Evolutionary conservation across 2,797 vertebrate species (phyloP).

Genomic region (Ciconia nigra): DNA sequence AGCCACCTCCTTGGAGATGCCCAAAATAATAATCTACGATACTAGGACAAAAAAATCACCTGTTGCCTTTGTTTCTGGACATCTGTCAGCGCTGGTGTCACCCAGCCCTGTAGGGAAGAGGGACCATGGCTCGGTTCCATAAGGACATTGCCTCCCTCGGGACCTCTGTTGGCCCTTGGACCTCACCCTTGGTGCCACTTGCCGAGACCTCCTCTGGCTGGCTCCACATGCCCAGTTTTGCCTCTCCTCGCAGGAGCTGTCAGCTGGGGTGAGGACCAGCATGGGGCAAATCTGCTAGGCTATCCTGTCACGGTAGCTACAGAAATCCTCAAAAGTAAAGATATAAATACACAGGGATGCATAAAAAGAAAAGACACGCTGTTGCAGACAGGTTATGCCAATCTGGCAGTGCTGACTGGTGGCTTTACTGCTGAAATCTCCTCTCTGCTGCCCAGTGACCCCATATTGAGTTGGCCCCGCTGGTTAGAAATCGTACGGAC

Average conservation of each 20-base stretch:
- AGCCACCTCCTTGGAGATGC: background rate
- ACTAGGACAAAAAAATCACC: background rate
- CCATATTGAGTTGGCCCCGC: accelerated
- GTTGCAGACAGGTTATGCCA: background rate
- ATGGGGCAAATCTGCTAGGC: background rate
- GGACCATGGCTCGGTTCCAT: background rate
- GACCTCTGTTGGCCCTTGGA: background rate
- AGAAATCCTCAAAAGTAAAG: background rate
- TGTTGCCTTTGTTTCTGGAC: background rate
- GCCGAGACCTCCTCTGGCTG: background rate
- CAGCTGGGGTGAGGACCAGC: background rate
- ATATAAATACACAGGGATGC: background rate
- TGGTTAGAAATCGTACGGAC: background rate
- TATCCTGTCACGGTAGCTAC: background rate
- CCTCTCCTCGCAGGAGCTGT: background rate
- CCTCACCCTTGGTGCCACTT: background rate
- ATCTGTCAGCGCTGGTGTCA: background rate
- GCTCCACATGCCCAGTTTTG: background rate
- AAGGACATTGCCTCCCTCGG: accelerated
- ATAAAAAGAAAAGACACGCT: background rate
- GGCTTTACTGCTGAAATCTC: background rate
- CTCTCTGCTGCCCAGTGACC: background rate
- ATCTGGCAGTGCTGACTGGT: background rate
- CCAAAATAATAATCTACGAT: background rate
- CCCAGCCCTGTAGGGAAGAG: background rate